These are phyloP conservation scores for Sparidentex hasta DNA, from an alignment of 2,797 vertebrate species.

Conservation along the genomic window DNA sequence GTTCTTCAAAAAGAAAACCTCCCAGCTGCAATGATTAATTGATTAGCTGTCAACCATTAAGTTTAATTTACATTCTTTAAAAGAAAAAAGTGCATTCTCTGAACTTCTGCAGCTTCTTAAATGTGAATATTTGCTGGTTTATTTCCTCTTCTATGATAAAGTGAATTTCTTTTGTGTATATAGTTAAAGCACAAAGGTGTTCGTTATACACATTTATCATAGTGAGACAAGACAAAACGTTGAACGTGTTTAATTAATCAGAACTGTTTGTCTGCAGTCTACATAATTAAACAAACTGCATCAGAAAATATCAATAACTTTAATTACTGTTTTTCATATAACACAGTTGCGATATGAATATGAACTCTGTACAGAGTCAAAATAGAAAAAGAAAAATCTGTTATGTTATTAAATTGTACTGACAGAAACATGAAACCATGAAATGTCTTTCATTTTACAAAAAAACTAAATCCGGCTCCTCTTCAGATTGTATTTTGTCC, in stretches of 20 bases:
- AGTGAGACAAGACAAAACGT: too few relatives aligned
- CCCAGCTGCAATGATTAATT: too few relatives aligned
- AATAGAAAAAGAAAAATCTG: constrained; percentile 6
- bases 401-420: neutral
- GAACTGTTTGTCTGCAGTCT: neutral
- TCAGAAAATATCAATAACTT: neutral
- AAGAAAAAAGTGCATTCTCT: too few relatives aligned
- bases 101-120: too few relatives aligned
- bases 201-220: fast-evolving
- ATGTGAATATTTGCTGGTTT: too few relatives aligned
- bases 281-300: neutral
- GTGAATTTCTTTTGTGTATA: neutral
- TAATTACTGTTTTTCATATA: neutral
- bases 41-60: too few relatives aligned
- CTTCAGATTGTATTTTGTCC: neutral
- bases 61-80: too few relatives aligned
- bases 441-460: constrained; percentile 27
- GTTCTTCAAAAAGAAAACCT: too few relatives aligned
- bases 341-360: neutral
- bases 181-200: neutral
- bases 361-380: neutral
- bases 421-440: neutral
- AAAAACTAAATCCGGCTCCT: neutral
- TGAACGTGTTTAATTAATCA: neutral
- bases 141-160: too few relatives aligned